These are phyloP conservation scores for Lineus longissimus DNA, from an alignment of 1,140 invertebrate genomes.

Conservation along the genomic window DNA sequence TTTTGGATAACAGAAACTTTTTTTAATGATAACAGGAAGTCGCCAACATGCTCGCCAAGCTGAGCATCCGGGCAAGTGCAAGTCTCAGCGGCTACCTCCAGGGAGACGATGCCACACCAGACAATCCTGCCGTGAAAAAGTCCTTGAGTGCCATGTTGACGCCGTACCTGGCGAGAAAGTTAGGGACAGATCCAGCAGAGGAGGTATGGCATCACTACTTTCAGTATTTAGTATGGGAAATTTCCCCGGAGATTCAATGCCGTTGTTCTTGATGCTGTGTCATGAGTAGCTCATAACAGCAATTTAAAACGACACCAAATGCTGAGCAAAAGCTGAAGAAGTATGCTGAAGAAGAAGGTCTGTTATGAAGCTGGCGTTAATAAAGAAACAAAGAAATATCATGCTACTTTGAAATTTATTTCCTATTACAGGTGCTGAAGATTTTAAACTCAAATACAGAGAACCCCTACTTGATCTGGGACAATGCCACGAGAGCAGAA, in stretches of 20 bases:
- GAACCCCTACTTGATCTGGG: constrained; percentile 96
- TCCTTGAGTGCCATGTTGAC: constrained; percentile 80
- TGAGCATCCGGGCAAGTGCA: constrained; percentile 77
- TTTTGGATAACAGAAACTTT: too few relatives aligned
- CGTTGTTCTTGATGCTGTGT: too few relatives aligned
- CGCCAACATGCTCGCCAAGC: constrained; percentile 85
- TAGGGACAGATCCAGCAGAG: constrained; percentile 68
- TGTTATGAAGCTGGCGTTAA: too few relatives aligned
- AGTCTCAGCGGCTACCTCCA: constrained; percentile 71
- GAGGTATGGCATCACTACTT: constrained; percentile 58
- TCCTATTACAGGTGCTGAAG: constrained; percentile 71
- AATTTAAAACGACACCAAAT: too few relatives aligned
- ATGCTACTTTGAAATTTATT: neutral
- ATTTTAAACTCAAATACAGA: constrained; percentile 90
- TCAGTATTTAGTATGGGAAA: neutral
- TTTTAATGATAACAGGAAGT: constrained; percentile 64
- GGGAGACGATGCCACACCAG: constrained; percentile 60
- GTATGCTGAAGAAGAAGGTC: too few relatives aligned
- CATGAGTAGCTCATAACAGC: too few relatives aligned
- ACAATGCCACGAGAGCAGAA: constrained; percentile 92
- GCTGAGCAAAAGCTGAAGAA: too few relatives aligned
- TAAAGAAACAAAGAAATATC: too few relatives aligned
- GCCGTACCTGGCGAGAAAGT: constrained; percentile 77
- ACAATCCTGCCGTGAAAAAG: constrained; percentile 62
- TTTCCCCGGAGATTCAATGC: too few relatives aligned